Percentiles rank a stretch among this genome's conserved stretches.
Conservation (phyloP, 2,888 invertebrate species). For the Trisateles emortualis region DNA sequence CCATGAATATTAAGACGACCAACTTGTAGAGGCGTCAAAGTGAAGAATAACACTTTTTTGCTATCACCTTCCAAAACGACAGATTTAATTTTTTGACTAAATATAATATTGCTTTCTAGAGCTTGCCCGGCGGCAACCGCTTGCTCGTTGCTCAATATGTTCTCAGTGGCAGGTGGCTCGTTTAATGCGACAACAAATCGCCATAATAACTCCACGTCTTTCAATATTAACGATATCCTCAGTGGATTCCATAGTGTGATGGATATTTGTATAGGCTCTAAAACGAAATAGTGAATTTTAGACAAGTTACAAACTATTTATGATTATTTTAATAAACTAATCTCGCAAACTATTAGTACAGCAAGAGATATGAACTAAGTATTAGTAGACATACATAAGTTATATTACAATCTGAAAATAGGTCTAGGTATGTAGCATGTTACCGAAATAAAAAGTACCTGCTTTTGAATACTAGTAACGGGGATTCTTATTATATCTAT, state of each 20-base stretch:
- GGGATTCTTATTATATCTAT: no score
- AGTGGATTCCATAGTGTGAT: conserved; percentile 92
- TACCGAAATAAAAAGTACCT: no score
- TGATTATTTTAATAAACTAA: not conserved
- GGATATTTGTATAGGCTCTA: conserved; percentile 93
- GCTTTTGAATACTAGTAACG: no score
- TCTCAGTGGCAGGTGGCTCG: conserved; percentile 55
- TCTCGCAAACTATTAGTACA: no score
- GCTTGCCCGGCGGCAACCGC: conserved; percentile 62
- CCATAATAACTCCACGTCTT: conserved; percentile 92
- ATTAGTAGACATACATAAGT: no score
- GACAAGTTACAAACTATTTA: no score
- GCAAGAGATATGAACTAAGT: no score
- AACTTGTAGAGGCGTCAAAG: conserved; percentile 90
- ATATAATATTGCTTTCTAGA: conserved; percentile 77
- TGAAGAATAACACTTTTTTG: conserved; percentile 89
- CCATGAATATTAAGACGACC: conserved; percentile 92
- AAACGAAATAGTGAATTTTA: conserved; percentile 19
- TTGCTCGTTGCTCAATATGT: conserved; percentile 67
- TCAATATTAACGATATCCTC: conserved; percentile 90
- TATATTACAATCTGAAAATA: no score
- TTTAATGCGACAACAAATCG: conserved; percentile 77
- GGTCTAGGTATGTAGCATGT: no score
- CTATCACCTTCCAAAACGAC: conserved; percentile 87
- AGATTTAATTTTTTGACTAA: conserved; percentile 86